Base-by-base conservation (phyloP, 2,888 invertebrate genomes). In the Ernsta delagoae region DNA sequence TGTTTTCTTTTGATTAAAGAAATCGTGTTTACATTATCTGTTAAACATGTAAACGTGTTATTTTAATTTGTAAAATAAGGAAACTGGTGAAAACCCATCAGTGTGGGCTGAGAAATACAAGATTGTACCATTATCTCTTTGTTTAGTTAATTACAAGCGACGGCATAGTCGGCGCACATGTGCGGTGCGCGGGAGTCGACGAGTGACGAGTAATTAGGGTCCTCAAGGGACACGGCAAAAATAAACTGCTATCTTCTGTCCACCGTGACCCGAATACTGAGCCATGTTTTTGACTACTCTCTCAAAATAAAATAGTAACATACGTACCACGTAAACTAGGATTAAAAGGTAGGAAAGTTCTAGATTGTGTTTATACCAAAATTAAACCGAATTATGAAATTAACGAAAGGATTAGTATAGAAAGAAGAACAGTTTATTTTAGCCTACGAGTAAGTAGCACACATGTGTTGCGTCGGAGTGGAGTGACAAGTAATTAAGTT, bases 151-250 rank as follows among this genome's bases (percentile, higher is more conserved):
- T 67, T 68, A 62, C 31, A 56, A 61, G 56, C 56, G 45, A 57
- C 7, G 53, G 54, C 53, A 61, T 73, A 74, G 45, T 53, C 7
- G 48, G 50, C 53, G 61, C 74, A 74, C 71, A 71, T 74, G 76
- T 74, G 71, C 71, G 73, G 73, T 74, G 77, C 76, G 79, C 76
- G 75, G 75, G 78, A 75, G 75, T 75, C 70, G 70, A 59, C 67
- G 68, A 65, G 59, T 64, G 72, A 68, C 67, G 61, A 11, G 61
- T 62, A 68, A 68, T 68, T 68, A 68, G 68, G 72, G 65, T 68
- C 65, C 70, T 50, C 70, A 75, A 16, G 74, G 73, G 77, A 75
- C 75, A 73, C 70, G 63, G 67, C 36, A 0, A 16, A 67, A 60
- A 66, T 60, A 66, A 66, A 53, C 54, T n/a, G 43, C 12, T 64